These are phyloP conservation scores for Ormyrus thymus DNA, from an alignment of 2,888 invertebrate species.

Conservation along the genomic window DNA sequence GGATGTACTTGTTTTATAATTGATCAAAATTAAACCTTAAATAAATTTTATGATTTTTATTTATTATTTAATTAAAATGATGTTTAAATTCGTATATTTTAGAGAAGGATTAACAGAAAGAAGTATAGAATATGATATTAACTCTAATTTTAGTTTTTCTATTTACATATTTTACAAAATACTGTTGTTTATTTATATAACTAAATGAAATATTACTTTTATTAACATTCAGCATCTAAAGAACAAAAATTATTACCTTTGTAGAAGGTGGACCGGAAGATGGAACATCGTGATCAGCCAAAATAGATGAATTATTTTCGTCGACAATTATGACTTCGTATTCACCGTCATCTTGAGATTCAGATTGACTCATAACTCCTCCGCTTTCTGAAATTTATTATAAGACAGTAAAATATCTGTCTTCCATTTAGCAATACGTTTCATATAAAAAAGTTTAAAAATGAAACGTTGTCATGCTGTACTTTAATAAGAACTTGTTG, in stretches of 20 bases:
- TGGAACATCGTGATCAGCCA: slow-evolving; percentile 87
- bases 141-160: not conserved
- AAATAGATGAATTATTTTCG: slow-evolving; percentile 88
- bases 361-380: slow-evolving; percentile 72
- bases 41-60: not conserved
- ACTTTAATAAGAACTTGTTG: not conserved
- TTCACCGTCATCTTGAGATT: slow-evolving; percentile 85
- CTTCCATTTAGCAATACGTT: not conserved
- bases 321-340: slow-evolving; percentile 94
- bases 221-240: not conserved
- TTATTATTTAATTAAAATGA: not conserved
- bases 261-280: slow-evolving; percentile 87
- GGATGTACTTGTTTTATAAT: slow-evolving; percentile 4
- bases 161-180: slow-evolving; percentile 29
- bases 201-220: not conserved
- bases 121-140: not conserved
- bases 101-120: too few species aligned
- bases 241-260: slow-evolving; percentile 79
- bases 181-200: slow-evolving; percentile 1
- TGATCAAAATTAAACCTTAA: not conserved
- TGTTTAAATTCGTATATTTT: not conserved
- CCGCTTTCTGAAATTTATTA: slow-evolving; percentile 67
- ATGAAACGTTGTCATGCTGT: slow-evolving; percentile 44
- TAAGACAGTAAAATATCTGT: slow-evolving; percentile 10
- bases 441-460: slow-evolving; percentile 9